phyloP scores from a whole-genome alignment of 1,140 invertebrate species.

The Conopomorpha cramerella region DNA sequence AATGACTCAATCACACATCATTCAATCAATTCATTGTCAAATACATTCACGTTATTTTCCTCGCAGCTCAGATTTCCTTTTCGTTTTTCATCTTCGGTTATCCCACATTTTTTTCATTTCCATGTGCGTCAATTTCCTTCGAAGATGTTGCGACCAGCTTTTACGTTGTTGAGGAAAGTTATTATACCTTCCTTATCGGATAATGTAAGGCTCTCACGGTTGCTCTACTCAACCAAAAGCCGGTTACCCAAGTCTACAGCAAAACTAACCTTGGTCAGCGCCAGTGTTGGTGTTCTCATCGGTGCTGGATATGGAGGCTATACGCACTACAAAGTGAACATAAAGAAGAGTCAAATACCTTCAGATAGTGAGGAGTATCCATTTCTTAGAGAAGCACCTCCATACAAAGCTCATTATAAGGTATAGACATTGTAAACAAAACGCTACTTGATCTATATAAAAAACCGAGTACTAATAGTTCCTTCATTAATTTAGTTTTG shows the following conservation, averaged over 20 bases:
- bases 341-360: conserved; percentile 16
- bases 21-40: no score
- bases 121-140: neutral
- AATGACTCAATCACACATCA: no score
- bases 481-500: no score
- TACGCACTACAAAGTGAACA: conserved; percentile 53
- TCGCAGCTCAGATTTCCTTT: no score
- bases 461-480: no score
- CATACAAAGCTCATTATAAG: conserved; percentile 37
- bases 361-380: conserved; percentile 28
- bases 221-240: conserved; percentile 34
- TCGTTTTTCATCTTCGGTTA: no score
- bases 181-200: conserved; percentile 28
- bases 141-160: conserved; percentile 39
- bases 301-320: conserved; percentile 53
- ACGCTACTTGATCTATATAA: no score
- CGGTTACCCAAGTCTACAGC: conserved; percentile 31
- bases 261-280: conserved; percentile 44
- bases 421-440: no score
- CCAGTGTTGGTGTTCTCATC: conserved; percentile 47
- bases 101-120: no score
- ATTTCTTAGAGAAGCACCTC: conserved; percentile 31
- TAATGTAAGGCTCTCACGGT: conserved; percentile 21
- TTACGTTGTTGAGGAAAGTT: conserved; percentile 31
- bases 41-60: no score